Evolutionary conservation across 2,888 invertebrate genomes (phyloP).

Genomic region (Drosophila macrospina): DNA sequence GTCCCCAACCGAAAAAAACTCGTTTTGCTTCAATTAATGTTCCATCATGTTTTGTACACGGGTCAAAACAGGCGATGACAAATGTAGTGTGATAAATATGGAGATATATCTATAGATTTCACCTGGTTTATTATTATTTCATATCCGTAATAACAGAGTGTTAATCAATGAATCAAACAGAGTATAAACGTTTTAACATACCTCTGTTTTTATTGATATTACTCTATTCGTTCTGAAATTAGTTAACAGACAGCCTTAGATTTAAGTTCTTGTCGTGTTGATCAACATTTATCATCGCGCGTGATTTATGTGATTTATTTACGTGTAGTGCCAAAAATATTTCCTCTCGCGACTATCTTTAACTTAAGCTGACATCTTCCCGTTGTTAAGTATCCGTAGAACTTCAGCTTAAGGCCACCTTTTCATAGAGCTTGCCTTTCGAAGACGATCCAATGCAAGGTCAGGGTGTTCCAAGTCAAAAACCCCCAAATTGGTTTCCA

Average conservation of each 20-base stretch:
- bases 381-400: background rate
- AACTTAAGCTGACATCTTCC: background rate
- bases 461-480: background rate
- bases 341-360: background rate
- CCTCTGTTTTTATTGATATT: background rate
- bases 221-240: background rate
- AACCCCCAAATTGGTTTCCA: slow-evolving; percentile 74
- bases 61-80: slow-evolving; percentile 38
- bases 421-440: background rate
- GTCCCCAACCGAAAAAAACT: slow-evolving; percentile 18
- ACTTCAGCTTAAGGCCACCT: background rate
- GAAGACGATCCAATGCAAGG: background rate
- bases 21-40: slow-evolving; percentile 53
- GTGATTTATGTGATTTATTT: background rate
- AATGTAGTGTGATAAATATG: slow-evolving; percentile 26
- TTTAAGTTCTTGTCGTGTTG: background rate
- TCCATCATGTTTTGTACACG: slow-evolving; percentile 27
- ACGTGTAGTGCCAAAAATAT: background rate
- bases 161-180: slow-evolving; percentile 25
- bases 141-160: slow-evolving; percentile 26
- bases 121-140: slow-evolving; percentile 19
- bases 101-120: slow-evolving; percentile 2
- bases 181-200: background rate
- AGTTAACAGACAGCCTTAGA: background rate
- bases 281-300: background rate